Evolutionary conservation across 2,888 invertebrate species (phyloP), one percentile per base, ranked within the genome.

Genomic region (Psylliodes chrysocephalus): DNA sequence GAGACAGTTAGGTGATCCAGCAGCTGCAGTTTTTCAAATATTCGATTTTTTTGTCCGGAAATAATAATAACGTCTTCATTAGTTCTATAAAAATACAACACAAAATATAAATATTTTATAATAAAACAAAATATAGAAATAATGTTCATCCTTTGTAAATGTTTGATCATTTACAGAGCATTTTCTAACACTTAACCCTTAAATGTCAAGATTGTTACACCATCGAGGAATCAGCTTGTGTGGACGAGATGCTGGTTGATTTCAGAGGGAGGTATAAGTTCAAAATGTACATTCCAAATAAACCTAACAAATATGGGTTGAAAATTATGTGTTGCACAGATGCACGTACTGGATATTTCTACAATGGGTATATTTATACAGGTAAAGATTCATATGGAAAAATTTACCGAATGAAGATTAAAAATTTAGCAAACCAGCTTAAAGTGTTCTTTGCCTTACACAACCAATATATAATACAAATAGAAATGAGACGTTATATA

Each of bases 241-340:
- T n/a, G n/a, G n/a, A n/a, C n/a, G n/a, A n/a, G n/a, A n/a, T 44
- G 44, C 18, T 44, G 18, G 18, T 44, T 18, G 19, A 19, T 18
- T 44, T 44, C 44, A 17, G 3, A 15, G n/a, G n/a, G n/a, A n/a
- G 44, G 19, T 44, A 19, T 44, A 17, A 17, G 10, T 44, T 44
- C 44, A 44, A 44, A 44, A 44, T 44, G 44, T 44, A 44, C 19
- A 44, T 44, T n/a, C 44, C 44, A 17, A 44, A 18, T 18, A 44
- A 18, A 17, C 44, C 18, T 18, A 3, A 3, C 2, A 17, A 44
- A 17, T 44, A 44, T 18, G 44, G 44, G 4, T 18, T 18, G 33
- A 44, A 44, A 44, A 44, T 44, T 18, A 18, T 44, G 10, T 17
- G 3, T 15, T 10, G 17, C 44, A n/a, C n/a, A n/a, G n/a, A n/a